Evolutionary conservation across 2,888 invertebrate species (phyloP).

Genomic region (Synergus umbraculus): DNA sequence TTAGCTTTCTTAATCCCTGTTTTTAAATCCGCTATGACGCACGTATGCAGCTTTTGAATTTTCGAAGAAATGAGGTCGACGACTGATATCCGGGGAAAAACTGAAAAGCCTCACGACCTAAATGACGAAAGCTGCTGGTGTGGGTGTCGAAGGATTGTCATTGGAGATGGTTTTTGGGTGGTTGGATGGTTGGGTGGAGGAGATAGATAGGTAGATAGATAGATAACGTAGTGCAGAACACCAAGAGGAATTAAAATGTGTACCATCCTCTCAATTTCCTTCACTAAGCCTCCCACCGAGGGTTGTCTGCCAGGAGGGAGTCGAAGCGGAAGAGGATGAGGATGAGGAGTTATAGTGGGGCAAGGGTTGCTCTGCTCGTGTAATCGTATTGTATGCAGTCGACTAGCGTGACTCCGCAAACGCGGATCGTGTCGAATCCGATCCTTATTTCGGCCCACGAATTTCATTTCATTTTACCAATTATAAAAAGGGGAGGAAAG

Average conservation of each 20-base stretch:
- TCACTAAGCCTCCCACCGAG: conserved; percentile 46
- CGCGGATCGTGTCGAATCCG: conserved; percentile 61
- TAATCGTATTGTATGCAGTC: conserved; percentile 74
- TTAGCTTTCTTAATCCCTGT: background rate
- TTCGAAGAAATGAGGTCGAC: conserved; percentile 33
- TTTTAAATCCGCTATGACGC: conserved; percentile 18
- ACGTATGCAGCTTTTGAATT: conserved; percentile 4
- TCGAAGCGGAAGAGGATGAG: conserved; percentile 54
- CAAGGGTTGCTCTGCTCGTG: conserved; percentile 68
- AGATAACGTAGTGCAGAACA: conserved; percentile 1
- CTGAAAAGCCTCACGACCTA: conserved; percentile 27
- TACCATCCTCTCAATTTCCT: conserved; percentile 42
- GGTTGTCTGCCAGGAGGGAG: conserved; percentile 46
- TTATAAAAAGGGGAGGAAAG: background rate
- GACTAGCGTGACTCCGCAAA: conserved; percentile 72
- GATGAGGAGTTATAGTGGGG: conserved; percentile 57
- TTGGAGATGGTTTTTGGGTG: background rate
- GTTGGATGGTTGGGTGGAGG: background rate
- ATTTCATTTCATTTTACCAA: background rate
- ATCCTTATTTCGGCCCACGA: conserved; percentile 3
- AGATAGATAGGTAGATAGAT: conserved; percentile 4
- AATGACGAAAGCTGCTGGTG: background rate
- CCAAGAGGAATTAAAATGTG: conserved; percentile 8
- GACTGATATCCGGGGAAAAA: background rate
- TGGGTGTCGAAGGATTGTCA: background rate